Evolutionary conservation across 2,113 vertebrate species (phyloP).

Genomic region (Corythoichthys intestinalis): DNA sequence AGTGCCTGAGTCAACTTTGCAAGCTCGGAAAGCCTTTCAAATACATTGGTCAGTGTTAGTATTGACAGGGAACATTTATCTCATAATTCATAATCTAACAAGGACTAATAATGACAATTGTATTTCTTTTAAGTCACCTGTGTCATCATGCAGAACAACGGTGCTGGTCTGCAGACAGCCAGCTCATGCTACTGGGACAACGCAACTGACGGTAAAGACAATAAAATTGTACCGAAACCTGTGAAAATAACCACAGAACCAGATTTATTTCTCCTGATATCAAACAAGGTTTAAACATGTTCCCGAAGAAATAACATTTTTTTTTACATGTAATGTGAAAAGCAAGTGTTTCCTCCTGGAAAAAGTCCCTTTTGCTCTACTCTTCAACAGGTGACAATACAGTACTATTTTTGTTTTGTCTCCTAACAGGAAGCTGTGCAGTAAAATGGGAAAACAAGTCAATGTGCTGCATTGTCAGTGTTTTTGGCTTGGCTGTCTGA

Average conservation of each 20-base stretch:
- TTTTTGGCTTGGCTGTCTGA: constrained; percentile 87
- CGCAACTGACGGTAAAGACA: constrained; percentile 82
- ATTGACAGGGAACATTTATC: not conserved
- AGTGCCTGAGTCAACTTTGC: constrained; percentile 88
- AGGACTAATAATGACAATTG: not conserved
- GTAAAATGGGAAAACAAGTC: constrained; percentile 94
- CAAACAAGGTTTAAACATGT: too few relatives aligned
- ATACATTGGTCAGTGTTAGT: constrained; percentile 78
- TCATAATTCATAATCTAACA: not conserved
- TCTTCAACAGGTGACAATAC: not conserved
- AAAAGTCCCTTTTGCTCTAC: too few relatives aligned
- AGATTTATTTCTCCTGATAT: too few relatives aligned
- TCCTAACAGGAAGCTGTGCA: constrained; percentile 82
- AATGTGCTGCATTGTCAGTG: constrained; percentile 89
- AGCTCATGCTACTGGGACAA: constrained; percentile 96
- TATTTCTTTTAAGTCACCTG: constrained; percentile 78
- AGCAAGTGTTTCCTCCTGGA: too few relatives aligned
- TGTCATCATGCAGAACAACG: constrained; percentile 96
- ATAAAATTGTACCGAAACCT: not conserved
- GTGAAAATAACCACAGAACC: not conserved
- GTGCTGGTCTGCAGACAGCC: constrained; percentile 89
- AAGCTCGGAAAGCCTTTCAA: constrained; percentile 95
- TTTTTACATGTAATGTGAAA: too few relatives aligned
- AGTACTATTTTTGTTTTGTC: not conserved
- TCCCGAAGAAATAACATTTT: too few relatives aligned